Evolutionary conservation across 1,140 invertebrate genomes (phyloP).

Genomic region (Pogonus chalceus): DNA sequence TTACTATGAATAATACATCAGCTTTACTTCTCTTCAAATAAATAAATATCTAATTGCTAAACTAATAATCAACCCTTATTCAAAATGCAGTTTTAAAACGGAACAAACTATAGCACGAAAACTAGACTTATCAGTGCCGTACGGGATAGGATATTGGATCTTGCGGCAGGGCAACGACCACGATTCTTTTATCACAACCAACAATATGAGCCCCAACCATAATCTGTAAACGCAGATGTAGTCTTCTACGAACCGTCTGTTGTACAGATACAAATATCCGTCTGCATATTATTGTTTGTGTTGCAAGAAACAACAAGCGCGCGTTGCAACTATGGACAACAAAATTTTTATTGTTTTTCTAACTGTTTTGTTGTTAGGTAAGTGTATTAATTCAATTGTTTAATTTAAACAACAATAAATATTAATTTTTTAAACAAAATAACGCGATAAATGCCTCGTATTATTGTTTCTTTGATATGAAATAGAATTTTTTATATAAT

Average conservation of each 20-base stretch:
- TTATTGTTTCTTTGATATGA: no score
- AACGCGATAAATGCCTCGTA: no score
- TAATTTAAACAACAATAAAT: no score
- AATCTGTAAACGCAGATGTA: neutral
- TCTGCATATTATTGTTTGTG: neutral
- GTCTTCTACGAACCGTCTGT: neutral
- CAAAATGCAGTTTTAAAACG: no score
- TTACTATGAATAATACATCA: no score
- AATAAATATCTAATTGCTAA: no score
- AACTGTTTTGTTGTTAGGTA: neutral
- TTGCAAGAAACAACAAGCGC: neutral
- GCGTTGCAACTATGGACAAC: neutral
- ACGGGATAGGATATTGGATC: neutral
- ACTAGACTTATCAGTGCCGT: no score
- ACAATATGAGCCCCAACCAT: neutral
- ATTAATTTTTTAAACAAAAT: no score
- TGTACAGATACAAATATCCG: neutral
- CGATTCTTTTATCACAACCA: neutral
- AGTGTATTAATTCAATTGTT: neutral
- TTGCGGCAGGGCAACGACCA: neutral
- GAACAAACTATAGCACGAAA: no score
- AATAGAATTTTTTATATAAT: no score
- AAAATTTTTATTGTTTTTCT: neutral
- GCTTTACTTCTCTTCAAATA: no score
- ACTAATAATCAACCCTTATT: no score